These are phyloP conservation scores for Halocaridina rubra DNA, from an alignment of 2,888 invertebrate genomes.

Conservation along the genomic window DNA sequence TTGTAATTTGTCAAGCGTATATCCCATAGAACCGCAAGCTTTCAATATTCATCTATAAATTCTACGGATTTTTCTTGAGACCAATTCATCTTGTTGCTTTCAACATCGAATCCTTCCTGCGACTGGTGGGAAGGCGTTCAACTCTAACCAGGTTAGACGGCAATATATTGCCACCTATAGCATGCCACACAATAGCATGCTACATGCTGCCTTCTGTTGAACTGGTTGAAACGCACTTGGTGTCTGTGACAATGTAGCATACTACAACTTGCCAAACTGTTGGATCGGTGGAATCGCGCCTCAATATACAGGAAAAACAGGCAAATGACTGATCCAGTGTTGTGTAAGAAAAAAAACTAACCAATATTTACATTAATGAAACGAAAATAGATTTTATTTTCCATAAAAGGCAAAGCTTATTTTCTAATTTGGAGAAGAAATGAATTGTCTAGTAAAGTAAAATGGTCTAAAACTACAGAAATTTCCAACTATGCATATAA, in stretches of 20 bases:
- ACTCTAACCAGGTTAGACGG: not conserved
- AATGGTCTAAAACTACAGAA: too few relatives aligned
- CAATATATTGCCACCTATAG: conserved; percentile 14
- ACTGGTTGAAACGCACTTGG: conserved; percentile 27
- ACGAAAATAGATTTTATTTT: too few relatives aligned
- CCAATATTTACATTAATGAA: too few relatives aligned
- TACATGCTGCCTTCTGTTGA: conserved; percentile 39
- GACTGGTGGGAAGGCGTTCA: not conserved
- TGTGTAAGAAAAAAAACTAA: too few relatives aligned
- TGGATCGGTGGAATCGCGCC: conserved; percentile 27
- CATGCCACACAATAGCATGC: conserved; percentile 34
- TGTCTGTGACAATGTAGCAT: conserved; percentile 30
- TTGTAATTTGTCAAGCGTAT: conserved; percentile 17
- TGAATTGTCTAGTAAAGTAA: too few relatives aligned
- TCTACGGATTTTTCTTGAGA: conserved; percentile 20
- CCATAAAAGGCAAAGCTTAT: too few relatives aligned
- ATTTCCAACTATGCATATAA: too few relatives aligned
- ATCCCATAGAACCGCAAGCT: conserved; percentile 2
- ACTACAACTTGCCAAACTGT: conserved; percentile 29
- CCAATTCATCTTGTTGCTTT: conserved; percentile 40
- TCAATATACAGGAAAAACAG: too few relatives aligned
- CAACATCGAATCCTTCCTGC: conserved; percentile 37
- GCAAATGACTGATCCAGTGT: too few relatives aligned
- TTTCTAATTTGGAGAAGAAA: too few relatives aligned
- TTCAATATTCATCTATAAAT: conserved; percentile 21